These are phyloP conservation scores for Cephalopachus bancanus DNA, from an alignment of 2,797 vertebrate genomes.

Conservation along the genomic window DNA sequence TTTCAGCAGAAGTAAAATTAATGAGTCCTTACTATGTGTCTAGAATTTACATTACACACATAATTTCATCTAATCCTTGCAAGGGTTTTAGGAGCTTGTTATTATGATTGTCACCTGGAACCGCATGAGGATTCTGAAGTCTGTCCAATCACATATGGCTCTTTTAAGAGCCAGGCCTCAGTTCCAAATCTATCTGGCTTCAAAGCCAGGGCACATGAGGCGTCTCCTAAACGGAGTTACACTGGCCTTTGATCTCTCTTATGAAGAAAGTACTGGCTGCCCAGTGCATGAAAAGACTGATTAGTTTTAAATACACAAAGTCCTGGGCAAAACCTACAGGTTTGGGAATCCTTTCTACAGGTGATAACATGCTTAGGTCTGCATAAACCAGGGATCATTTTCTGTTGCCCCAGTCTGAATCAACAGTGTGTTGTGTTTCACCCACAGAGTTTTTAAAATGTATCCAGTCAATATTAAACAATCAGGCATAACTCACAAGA, in stretches of 20 bases:
- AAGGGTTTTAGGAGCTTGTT: neutral
- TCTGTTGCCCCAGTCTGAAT: neutral
- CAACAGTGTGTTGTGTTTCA: neutral
- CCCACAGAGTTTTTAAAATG: neutral
- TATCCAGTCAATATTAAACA: neutral
- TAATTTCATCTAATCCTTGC: neutral
- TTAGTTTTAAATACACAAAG: neutral
- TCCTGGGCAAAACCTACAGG: neutral
- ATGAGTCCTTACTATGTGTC: neutral
- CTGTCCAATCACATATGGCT: neutral
- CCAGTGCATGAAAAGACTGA: neutral
- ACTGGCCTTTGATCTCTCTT: neutral
- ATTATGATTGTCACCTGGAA: neutral
- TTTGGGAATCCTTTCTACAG: neutral
- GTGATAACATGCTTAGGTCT: neutral
- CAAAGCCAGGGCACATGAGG: neutral
- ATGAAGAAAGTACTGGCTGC: neutral
- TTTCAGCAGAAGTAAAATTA: constrained; percentile 1
- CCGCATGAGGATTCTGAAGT: neutral
- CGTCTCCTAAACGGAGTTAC: neutral
- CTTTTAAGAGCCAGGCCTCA: neutral
- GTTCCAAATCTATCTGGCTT: neutral
- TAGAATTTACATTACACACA: neutral
- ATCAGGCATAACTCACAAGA: neutral
- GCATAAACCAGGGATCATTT: neutral